A percentile compares a stretch with the other conserved stretches of the same genome.
Evolutionary conservation across 2,888 invertebrate species (phyloP).

Genomic region (Drosophila yooni): DNA sequence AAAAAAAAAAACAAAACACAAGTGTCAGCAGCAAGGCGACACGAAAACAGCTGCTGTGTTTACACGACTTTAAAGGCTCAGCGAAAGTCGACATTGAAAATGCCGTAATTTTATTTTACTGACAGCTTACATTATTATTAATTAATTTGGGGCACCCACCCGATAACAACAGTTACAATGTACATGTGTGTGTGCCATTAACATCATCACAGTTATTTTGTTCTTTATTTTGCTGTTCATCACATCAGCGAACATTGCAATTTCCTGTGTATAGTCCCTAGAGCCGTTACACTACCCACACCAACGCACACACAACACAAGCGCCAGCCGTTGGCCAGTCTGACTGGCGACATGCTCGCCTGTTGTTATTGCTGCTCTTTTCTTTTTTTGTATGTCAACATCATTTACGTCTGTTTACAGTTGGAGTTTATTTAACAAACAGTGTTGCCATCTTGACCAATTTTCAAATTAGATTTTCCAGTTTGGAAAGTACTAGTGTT

Average conservation of each 20-base stretch:
- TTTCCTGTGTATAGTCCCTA: constrained; percentile 62
- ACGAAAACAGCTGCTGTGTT: constrained; percentile 65
- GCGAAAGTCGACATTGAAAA: constrained; percentile 8
- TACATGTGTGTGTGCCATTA: constrained; percentile 12
- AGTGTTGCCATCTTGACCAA: constrained; percentile 29
- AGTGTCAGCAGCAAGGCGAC: constrained; percentile 21
- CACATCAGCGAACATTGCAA: constrained; percentile 58
- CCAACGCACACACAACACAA: neutral
- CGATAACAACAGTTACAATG: constrained; percentile 25
- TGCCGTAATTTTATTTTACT: constrained; percentile 3
- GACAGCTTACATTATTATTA: constrained; percentile 70
- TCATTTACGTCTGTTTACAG: constrained; percentile 58
- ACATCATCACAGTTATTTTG: constrained; percentile 49
- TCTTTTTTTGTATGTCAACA: constrained; percentile 48
- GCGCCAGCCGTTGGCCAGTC: constrained; percentile 75
- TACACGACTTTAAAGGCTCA: constrained; percentile 42
- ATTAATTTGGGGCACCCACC: constrained; percentile 67
- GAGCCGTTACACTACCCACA: neutral
- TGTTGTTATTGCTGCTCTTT: constrained; percentile 15
- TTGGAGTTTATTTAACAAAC: constrained; percentile 37
- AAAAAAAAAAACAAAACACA: constrained; percentile 39
- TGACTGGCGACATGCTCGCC: constrained; percentile 65
- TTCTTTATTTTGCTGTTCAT: constrained; percentile 64
- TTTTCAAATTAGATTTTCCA: neutral
- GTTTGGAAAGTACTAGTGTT: neutral